A percentile compares a stretch with the other conserved stretches of the same genome.
phyloP scores from a whole-genome alignment of 2,113 vertebrate genomes.

The Sapayoa aenigma region DNA sequence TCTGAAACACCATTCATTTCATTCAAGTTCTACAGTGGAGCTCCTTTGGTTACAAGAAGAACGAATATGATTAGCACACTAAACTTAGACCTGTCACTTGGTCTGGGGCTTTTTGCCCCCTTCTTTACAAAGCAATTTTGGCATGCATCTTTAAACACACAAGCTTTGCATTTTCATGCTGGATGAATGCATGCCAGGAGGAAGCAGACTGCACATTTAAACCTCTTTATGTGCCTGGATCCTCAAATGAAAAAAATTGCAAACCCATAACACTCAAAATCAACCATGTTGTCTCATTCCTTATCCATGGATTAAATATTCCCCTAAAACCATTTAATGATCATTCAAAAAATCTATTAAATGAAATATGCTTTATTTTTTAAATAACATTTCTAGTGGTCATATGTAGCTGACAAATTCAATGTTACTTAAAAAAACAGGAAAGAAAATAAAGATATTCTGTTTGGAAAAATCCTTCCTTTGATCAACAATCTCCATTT shows the following conservation, averaged over 20 bases:
- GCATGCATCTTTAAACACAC: constrained; percentile 35
- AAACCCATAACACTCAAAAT: not conserved
- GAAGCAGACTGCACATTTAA: not conserved
- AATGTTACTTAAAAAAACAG: not conserved
- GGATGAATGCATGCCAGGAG: constrained; percentile 17
- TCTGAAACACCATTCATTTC: constrained; percentile 62
- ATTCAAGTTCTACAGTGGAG: constrained; percentile 51
- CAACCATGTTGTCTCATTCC: not conserved
- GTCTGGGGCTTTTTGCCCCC: not conserved
- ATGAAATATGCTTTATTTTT: not conserved
- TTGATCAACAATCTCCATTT: not conserved
- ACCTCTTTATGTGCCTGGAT: not conserved
- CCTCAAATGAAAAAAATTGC: constrained; percentile 21
- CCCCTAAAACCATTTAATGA: not conserved
- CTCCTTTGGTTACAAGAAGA: constrained; percentile 25
- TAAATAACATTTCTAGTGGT: not conserved
- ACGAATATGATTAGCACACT: constrained; percentile 35
- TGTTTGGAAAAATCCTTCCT: not conserved
- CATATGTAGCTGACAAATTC: not conserved
- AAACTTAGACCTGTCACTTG: constrained; percentile 7
- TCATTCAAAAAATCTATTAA: not conserved
- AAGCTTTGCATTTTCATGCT: constrained; percentile 5
- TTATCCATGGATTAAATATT: not conserved
- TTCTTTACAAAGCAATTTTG: constrained; percentile 48
- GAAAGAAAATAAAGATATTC: not conserved